Evolutionary conservation across 2,888 invertebrate species (phyloP), one percentile per base, ranked within the genome.

Genomic region (Choristoneura rosaceana): DNA sequence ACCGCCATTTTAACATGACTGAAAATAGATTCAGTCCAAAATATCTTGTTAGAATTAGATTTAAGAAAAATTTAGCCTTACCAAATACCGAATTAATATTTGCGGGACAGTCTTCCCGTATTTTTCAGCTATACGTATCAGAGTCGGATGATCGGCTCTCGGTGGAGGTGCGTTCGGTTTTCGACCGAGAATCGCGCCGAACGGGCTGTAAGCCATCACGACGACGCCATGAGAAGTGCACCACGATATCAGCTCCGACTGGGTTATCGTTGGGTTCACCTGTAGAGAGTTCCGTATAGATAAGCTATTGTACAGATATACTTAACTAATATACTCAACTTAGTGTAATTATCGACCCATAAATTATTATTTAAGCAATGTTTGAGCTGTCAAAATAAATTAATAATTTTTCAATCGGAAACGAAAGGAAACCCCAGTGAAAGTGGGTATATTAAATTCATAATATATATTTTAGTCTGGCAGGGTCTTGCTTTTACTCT

Each of bases 191-290:
- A 92, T 83, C 0, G 82, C 88, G 0, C 97, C 97, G 66, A 98
- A 94, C 0, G 97, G 97, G 76, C 96, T 96, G 85, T 97, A 98
- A 0, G 94, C 97, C 86, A 95, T 96, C 76, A 98, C 87, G 8
- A 95, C 90, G 38, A 98, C 96, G 9, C 92, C 95, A 58, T 95
- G 95, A n/a, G 95, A 89, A 58, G 94, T 94, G 83, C 98, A 97
- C 87, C 96, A 97, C 41, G 96, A 91, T 5, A 96, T 95, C 73
- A 98, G 83, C 80, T 96, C 95, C 66, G 95, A 95, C 82, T 98
- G 96, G 76, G 95, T 96, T 76, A 97, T 92, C 71, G 96, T 96
- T 7, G 97, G 96, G 81, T 97, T 96, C 0, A 97, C 96, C 88
- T 97, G 95, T 62, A 50, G 52, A 70, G 73, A 41, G 64, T 43